Conservation (phyloP, 2,113 vertebrate species). For the Perccottus glenii region DNA sequence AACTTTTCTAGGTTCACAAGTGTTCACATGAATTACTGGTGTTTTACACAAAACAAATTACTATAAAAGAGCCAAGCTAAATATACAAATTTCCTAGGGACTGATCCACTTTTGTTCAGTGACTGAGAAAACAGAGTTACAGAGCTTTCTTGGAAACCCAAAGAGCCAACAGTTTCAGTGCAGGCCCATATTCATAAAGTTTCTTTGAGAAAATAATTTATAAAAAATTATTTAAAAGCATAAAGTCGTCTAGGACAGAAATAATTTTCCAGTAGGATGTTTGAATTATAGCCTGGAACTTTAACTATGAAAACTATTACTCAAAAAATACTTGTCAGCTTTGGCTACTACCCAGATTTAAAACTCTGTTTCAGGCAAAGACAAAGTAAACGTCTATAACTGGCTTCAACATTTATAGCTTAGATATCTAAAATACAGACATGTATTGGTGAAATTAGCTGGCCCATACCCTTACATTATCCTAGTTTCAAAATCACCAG, state of each 20-base stretch:
- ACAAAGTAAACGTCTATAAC: constrained; percentile 10
- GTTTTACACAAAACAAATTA: constrained; percentile 69
- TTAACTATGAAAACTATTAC: constrained; percentile 40
- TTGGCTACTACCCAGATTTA: constrained; percentile 44
- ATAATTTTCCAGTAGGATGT: constrained; percentile 44
- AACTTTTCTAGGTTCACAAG: constrained; percentile 51
- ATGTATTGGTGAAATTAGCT: background rate
- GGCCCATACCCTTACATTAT: background rate
- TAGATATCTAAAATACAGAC: constrained; percentile 13
- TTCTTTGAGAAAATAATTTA: constrained; percentile 46
- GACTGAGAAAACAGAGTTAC: constrained; percentile 59
- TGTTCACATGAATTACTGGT: constrained; percentile 56
- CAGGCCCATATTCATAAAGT: constrained; percentile 46
- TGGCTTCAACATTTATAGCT: constrained; percentile 11
- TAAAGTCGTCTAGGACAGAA: constrained; percentile 43
- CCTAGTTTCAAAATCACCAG: background rate
- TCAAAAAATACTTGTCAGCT: constrained; percentile 43
- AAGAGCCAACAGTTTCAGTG: constrained; percentile 39
- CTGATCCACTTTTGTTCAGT: constrained; percentile 45
- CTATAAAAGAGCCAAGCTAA: constrained; percentile 62
- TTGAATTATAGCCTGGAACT: constrained; percentile 40
- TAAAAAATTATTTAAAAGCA: constrained; percentile 41
- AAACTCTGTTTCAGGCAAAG: constrained; percentile 26
- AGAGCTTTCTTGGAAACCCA: constrained; percentile 66
- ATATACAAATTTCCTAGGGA: constrained; percentile 64